Evolutionary conservation across 2,113 vertebrate genomes (phyloP), one percentile per base, ranked within the genome.

Genomic region (Ptychochromis oligacanthus): DNA sequence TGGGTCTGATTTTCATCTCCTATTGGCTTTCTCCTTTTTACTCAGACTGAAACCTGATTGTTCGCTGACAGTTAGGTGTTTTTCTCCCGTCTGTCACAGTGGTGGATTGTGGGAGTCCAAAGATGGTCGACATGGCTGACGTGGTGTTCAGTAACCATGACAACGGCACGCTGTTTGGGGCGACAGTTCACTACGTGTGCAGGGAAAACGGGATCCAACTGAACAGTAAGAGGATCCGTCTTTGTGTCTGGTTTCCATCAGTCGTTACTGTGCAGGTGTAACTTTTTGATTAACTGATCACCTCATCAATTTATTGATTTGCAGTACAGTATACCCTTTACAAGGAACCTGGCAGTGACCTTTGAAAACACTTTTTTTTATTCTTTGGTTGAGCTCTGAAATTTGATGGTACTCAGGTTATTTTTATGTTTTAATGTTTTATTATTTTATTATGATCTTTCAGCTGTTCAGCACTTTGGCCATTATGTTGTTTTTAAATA

Each of bases 31-130:
- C 43, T 70, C 24, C 43, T 70, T 70, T 20, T 43, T 49, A 10
- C 43, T 52, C 24, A 20, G 15, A 70, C 15, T 70, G 5, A 17
- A 13, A 64, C 26, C 56, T 60, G 67, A 75, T 40, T 54, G 56
- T n/a, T 26, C 9, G 17, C 59, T 52, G 36, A 77, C 17, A 3
- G 24, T 15, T 43, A 40, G 13, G 5, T 46, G 18, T n/a, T 28
- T 78, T 7, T 55, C 26, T 12, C 13, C n/a, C 49, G 17, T 89
- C 17, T 54, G 87, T 92, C 58, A 82, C 93, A 99, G 98, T 96
- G 95, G 96, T 97, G 84, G 96, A 99, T 90, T 99, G 98, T 91
- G 96, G 97, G 77, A 79, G 18, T 1, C 97, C 97, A 0, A 79
- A 40, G 4, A 90, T 87, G n/a, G 93, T 96, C 38, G 92, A 95